These are phyloP conservation scores for Mesorhabditis belari DNA, from an alignment of 2,888 invertebrate genomes.

Conservation along the genomic window DNA sequence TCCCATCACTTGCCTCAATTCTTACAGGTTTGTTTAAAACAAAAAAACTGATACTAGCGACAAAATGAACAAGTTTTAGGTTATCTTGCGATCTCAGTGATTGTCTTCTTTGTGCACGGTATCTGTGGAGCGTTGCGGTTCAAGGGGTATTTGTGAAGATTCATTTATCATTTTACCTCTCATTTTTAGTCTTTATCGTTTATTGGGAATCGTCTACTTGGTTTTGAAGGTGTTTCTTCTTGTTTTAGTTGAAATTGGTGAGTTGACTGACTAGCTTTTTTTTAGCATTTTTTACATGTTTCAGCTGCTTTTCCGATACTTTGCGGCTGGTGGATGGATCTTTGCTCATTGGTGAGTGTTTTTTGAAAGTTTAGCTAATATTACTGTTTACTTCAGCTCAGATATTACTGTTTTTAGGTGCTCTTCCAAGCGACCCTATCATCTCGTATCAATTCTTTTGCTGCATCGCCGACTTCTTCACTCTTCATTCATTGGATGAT, in stretches of 20 bases:
- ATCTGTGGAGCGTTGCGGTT: conserved; percentile 74
- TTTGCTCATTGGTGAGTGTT: conserved; percentile 72
- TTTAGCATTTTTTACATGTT: too few species aligned
- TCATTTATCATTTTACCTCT: neutral
- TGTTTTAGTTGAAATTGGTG: conserved; percentile 92
- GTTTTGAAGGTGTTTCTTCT: conserved; percentile 72
- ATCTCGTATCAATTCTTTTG: conserved; percentile 73
- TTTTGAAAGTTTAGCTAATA: neutral
- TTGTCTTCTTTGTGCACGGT: conserved; percentile 75
- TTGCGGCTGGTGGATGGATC: conserved; percentile 98
- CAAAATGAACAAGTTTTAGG: conserved; percentile 65
- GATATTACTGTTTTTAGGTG: conserved; percentile 26
- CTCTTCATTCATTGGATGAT: conserved; percentile 98
- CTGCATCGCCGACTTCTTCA: conserved; percentile 85
- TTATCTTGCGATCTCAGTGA: conserved; percentile 79
- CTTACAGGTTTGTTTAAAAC: conserved; percentile 18
- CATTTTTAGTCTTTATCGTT: conserved; percentile 32
- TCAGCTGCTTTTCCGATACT: conserved; percentile 88
- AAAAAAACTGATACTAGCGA: neutral
- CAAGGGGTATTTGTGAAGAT: conserved; percentile 64
- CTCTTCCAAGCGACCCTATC: conserved; percentile 66
- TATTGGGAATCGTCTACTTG: conserved; percentile 66
- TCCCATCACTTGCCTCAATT: conserved; percentile 59
- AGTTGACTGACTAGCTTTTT: too few species aligned
- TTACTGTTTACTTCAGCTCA: neutral